Conservation (phyloP, 2,888 invertebrate species). For the Callyntrura sp. region DNA sequence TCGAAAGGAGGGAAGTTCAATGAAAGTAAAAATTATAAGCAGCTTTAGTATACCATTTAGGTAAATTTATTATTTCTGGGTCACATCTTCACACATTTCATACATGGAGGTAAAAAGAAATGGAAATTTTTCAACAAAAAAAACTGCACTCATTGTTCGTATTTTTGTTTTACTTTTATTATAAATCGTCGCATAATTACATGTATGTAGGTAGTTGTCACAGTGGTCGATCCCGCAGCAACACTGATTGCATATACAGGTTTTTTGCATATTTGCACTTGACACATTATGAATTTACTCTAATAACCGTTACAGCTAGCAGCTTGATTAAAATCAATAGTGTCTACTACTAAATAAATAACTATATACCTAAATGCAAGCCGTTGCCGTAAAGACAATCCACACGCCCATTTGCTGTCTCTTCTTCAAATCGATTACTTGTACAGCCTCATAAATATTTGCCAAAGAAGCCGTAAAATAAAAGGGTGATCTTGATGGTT, state of each 20-base stretch:
- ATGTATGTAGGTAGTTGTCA: not conserved
- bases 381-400: not conserved
- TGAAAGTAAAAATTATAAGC: not conserved
- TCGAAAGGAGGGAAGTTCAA: not conserved
- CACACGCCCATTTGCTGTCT: not conserved
- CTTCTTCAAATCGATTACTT: not conserved
- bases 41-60: not conserved
- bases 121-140: not conserved
- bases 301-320: too few relatives aligned
- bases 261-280: too few relatives aligned
- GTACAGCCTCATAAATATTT: not conserved
- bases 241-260: too few relatives aligned
- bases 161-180: not conserved
- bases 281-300: too few relatives aligned
- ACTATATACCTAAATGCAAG: too few relatives aligned
- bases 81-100: not conserved
- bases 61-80: conserved; percentile 32
- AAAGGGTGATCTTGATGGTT: not conserved
- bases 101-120: not conserved
- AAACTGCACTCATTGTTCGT: not conserved
- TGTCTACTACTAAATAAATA: too few relatives aligned
- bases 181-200: conserved; percentile 1
- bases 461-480: not conserved
- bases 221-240: too few relatives aligned
- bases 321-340: too few relatives aligned